These are phyloP conservation scores for Semotilus atromaculatus DNA, from an alignment of 2,797 vertebrate species.

Conservation along the genomic window DNA sequence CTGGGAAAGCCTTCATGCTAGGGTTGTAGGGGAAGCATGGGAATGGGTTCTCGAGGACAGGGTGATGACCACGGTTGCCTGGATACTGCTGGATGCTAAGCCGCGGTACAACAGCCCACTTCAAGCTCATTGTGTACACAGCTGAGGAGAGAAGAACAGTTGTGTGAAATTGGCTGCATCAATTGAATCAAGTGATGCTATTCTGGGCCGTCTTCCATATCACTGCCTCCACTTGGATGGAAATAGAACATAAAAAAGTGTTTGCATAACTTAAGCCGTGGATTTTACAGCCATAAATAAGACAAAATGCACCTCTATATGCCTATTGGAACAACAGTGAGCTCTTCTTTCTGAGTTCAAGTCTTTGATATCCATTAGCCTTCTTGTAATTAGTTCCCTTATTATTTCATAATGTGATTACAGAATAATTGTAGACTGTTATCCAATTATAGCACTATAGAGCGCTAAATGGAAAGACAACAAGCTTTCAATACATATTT, in stretches of 20 bases:
- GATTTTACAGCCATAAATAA: slow-evolving; percentile 30
- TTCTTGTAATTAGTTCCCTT: slow-evolving; percentile 2
- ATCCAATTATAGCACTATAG: background rate
- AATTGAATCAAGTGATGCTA: slow-evolving; percentile 48
- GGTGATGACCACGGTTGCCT: slow-evolving; percentile 60
- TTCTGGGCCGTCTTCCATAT: slow-evolving; percentile 43
- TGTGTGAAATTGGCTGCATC: slow-evolving; percentile 59
- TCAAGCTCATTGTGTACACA: slow-evolving; percentile 64
- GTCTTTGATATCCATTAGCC: slow-evolving; percentile 4
- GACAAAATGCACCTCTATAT: slow-evolving; percentile 22
- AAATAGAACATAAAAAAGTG: slow-evolving; percentile 44
- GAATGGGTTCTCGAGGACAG: slow-evolving; percentile 48
- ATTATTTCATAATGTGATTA: slow-evolving; percentile 3
- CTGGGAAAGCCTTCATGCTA: background rate
- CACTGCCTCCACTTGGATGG: slow-evolving; percentile 35
- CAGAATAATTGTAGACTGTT: background rate
- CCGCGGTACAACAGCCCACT: slow-evolving; percentile 58
- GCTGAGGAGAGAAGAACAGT: slow-evolving; percentile 59
- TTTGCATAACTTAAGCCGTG: slow-evolving; percentile 20
- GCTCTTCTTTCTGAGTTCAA: background rate
- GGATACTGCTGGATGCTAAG: slow-evolving; percentile 67
- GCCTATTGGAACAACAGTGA: background rate
- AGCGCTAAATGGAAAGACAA: background rate
- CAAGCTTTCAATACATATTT: background rate
- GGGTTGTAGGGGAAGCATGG: slow-evolving; percentile 18